Conservation (phyloP, 2,888 invertebrate genomes). For the Tethea ocularis region DNA sequence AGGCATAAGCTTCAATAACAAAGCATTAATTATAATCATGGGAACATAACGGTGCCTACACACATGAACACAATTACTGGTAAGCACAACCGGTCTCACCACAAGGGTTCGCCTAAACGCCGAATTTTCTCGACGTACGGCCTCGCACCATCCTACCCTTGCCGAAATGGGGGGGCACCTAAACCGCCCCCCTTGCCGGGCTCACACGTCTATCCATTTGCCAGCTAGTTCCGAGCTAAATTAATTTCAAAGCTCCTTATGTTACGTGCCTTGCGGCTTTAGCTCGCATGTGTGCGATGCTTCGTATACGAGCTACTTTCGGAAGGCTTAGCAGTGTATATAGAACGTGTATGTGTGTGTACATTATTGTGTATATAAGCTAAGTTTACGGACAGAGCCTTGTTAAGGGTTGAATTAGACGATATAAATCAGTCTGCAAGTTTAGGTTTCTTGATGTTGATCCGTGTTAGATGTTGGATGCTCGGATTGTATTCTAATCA, state of each 20-base stretch:
- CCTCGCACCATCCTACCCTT: conserved; percentile 41
- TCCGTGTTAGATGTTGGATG: conserved; percentile 21
- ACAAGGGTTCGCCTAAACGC: conserved; percentile 80
- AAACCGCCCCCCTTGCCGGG: conserved; percentile 55
- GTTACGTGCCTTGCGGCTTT: conserved; percentile 84
- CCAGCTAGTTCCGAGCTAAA: conserved; percentile 84
- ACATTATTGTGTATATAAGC: conserved; percentile 45
- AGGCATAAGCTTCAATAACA: conserved; percentile 15
- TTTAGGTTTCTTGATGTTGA: conserved; percentile 49
- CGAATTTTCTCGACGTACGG: conserved; percentile 73
- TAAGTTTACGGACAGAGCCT: conserved; percentile 72
- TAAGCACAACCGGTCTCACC: conserved; percentile 72
- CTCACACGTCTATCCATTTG: conserved; percentile 85
- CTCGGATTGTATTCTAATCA: conserved; percentile 11
- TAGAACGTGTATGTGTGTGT: conserved; percentile 41
- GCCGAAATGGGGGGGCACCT: conserved; percentile 34
- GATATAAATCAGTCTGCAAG: conserved; percentile 73
- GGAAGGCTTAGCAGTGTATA: conserved; percentile 78
- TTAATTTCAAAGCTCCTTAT: conserved; percentile 85
- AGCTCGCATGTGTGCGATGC: conserved; percentile 65
- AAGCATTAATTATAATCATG: conserved; percentile 47
- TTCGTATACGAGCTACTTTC: conserved; percentile 62
- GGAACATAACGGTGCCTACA: conserved; percentile 31
- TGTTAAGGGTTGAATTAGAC: conserved; percentile 78
- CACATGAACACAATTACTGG: conserved; percentile 65